A percentile compares a stretch with the other conserved stretches of the same genome.
These are phyloP conservation scores for Aphaenogaster floridana DNA, from an alignment of 1,140 invertebrate genomes.

Conservation along the genomic window DNA sequence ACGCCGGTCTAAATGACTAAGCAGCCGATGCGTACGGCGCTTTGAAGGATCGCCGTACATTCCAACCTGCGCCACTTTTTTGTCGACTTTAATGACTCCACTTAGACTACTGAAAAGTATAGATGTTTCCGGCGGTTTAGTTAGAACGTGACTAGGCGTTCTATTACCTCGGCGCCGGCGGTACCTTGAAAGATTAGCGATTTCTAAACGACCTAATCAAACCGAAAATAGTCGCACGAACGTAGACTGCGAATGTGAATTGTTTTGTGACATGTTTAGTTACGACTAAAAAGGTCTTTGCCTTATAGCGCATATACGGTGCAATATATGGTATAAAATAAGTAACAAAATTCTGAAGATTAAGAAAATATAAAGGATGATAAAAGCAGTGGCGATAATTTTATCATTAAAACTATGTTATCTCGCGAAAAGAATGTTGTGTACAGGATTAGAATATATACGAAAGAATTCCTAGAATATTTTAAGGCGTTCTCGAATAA, in stretches of 20 bases:
- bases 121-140: slow-evolving; percentile 31
- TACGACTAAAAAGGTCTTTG: background rate
- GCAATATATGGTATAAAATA: too few species aligned
- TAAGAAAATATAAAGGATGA: background rate
- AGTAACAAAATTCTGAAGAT: background rate
- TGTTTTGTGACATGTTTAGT: background rate
- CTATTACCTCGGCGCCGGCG: slow-evolving; percentile 7
- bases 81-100: slow-evolving; percentile 41
- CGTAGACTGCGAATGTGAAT: background rate
- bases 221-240: background rate
- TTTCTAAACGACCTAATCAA: slow-evolving; percentile 11
- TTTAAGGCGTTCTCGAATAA: slow-evolving; percentile 46
- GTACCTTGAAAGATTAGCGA: background rate
- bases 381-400: background rate
- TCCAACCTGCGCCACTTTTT: slow-evolving; percentile 44
- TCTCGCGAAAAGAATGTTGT: background rate
- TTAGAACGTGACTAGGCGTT: slow-evolving; percentile 29
- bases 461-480: slow-evolving; percentile 47
- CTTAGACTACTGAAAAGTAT: slow-evolving; percentile 45
- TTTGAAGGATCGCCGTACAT: slow-evolving; percentile 35
- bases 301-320: background rate
- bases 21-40: slow-evolving; percentile 28
- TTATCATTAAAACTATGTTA: background rate
- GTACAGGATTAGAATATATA: slow-evolving; percentile 16
- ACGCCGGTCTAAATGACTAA: slow-evolving; percentile 48